Evolutionary conservation across 2,113 vertebrate genomes (phyloP), one percentile per base, ranked within the genome.

Genomic region (Hepsetus odoe): DNA sequence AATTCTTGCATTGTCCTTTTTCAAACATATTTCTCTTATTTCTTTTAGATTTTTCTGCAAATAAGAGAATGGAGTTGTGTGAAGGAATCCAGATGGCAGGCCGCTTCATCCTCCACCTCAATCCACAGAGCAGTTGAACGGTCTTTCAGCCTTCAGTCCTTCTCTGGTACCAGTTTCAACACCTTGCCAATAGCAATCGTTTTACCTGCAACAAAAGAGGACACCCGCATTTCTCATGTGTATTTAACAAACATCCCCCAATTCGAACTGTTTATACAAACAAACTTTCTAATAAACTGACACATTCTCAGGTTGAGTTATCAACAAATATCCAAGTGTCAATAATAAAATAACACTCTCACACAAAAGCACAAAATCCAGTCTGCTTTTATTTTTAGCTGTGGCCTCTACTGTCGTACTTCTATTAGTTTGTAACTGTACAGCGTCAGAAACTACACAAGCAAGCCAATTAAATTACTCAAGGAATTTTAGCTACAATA

Each of bases 151-250:
- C 88, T 91, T 97, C 96, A 99, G 94, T 99, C 98, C 94, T 99
- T 99, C 89, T 99, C 98, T 85, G 97, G 96, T 92, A 99, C 96
- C 94, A 99, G 93, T 95, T 99, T 99, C 94, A 99, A 92, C 92
- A 99, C 98, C 94, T 99, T 99, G 90, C 98, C 98, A 86, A 99
- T 98, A 89, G 98, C 98, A 90, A 99, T 99, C 81, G 98, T 99
- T 91, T 99, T 99, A 82, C 98, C 98, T 99, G 90, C 85, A 87
- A 61, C 77, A 65, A 35, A 30, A 24, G n/a, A 72, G 4, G 11
- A 38, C 5, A 56, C 33, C 32, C 40, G 22, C 11, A 38, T 49
- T 32, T 49, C 2, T 55, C 24, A 30, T 7, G 1, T 42, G 20
- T 28, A 28, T 38, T 61, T 20, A 20, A 28, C 28, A 20, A 33